Evolutionary conservation across 2,797 vertebrate genomes (phyloP).

Genomic region (Clarias pachynema): DNA sequence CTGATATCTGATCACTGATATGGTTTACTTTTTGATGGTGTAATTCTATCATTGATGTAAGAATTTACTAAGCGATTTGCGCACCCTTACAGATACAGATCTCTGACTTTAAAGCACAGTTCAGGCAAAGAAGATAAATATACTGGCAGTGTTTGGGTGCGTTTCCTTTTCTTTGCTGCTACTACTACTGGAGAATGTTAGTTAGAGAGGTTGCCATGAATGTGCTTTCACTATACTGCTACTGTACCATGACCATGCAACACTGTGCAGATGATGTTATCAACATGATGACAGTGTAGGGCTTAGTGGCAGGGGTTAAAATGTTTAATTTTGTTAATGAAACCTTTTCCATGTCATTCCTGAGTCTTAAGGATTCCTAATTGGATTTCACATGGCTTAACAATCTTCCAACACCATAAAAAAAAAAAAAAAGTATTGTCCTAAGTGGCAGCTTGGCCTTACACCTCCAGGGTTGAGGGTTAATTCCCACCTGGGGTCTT

Average conservation of each 20-base stretch:
- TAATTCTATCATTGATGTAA: not conserved
- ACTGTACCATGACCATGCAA: not conserved
- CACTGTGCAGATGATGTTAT: not conserved
- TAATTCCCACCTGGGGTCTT: no score
- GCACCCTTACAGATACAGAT: no score
- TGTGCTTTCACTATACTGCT: not conserved
- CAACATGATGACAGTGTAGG: not conserved
- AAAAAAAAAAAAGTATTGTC: no score
- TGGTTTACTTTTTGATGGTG: not conserved
- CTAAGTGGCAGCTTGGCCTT: no score
- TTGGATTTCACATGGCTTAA: not conserved
- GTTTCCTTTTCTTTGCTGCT: not conserved
- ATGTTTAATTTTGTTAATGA: not conserved
- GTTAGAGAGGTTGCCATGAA: not conserved
- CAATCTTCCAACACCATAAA: not conserved
- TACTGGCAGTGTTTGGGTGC: not conserved
- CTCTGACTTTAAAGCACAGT: no score
- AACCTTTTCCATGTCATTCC: not conserved
- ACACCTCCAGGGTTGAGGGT: no score
- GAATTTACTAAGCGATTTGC: not conserved
- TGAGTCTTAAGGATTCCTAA: not conserved
- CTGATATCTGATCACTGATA: not conserved
- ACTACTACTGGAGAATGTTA: not conserved
- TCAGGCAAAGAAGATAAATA: not conserved
- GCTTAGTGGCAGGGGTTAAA: not conserved